Conservation (phyloP, 2,888 invertebrate species). For the Eledona agricola region DNA sequence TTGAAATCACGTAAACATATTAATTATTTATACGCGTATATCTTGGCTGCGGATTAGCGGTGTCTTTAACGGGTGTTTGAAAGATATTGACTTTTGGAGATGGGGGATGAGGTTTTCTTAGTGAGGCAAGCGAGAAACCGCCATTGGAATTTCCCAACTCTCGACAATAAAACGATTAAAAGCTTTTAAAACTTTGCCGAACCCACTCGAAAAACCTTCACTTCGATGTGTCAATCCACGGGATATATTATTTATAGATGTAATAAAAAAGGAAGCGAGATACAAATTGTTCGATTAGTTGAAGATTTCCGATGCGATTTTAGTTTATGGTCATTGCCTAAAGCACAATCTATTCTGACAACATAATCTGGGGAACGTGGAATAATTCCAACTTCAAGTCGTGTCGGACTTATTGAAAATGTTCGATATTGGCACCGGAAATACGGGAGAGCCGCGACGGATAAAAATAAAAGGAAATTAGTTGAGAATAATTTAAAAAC, state of each 20-base stretch:
- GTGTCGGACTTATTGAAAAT: constrained; percentile 17
- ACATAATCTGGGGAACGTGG: constrained; percentile 28
- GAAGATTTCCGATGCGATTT: constrained; percentile 25
- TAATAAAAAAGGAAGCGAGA: constrained; percentile 9
- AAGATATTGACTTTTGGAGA: constrained; percentile 23
- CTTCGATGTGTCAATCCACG: no score
- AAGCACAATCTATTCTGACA: constrained; percentile 31
- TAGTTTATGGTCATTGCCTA: constrained; percentile 22
- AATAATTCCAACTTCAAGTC: constrained; percentile 15
- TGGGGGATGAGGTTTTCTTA: constrained; percentile 15
- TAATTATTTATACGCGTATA: constrained; percentile 19
- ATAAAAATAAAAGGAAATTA: no score
- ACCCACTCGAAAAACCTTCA: no score
- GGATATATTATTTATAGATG: no score
- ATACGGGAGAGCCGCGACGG: no score
- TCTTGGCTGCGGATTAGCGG: constrained; percentile 13
- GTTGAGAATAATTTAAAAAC: constrained; percentile 25
- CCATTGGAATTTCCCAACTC: no score
- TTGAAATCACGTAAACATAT: constrained; percentile 20
- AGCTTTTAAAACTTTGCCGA: no score
- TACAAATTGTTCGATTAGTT: constrained; percentile 19
- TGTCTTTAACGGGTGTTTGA: constrained; percentile 17
- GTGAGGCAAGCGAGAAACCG: no score
- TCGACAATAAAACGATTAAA: no score
- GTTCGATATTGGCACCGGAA: no score